Evolutionary conservation across 2,888 invertebrate species (phyloP).

Genomic region (Pinctada fucata): DNA sequence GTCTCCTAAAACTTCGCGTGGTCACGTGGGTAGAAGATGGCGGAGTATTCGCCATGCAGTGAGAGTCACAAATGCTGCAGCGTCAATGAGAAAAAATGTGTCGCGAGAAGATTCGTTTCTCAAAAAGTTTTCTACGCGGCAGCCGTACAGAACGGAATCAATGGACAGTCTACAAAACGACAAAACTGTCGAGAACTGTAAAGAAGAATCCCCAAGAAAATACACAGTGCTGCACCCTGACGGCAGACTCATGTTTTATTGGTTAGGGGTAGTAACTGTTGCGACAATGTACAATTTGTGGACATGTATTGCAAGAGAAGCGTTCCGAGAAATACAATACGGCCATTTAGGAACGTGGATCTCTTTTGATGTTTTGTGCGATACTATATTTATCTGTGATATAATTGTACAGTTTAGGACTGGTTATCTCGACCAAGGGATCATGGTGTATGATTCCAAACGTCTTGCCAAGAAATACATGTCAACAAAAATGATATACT

Average conservation of each 20-base stretch:
- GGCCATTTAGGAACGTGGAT: conserved; percentile 68
- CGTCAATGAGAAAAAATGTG: conserved; percentile 61
- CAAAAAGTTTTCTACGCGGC: conserved; percentile 94
- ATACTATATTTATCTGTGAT: conserved; percentile 91
- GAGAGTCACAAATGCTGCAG: conserved; percentile 65
- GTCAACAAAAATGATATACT: conserved; percentile 88
- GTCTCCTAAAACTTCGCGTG: background rate
- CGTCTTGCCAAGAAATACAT: conserved; percentile 94
- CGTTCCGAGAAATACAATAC: conserved; percentile 90
- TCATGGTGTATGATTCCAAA: conserved; percentile 94
- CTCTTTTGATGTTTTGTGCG: conserved; percentile 86
- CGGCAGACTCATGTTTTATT: conserved; percentile 96
- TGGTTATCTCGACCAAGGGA: conserved; percentile 92
- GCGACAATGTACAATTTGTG: conserved; percentile 96
- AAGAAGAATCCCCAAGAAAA: conserved; percentile 21
- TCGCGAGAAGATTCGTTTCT: conserved; percentile 82
- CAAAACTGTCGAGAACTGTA: conserved; percentile 3
- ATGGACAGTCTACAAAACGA: conserved; percentile 17
- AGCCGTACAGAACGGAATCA: conserved; percentile 76
- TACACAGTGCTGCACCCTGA: conserved; percentile 89
- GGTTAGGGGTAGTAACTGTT: conserved; percentile 91
- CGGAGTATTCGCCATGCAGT: conserved; percentile 93
- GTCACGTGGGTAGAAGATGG: conserved; percentile 80
- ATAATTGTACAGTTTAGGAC: conserved; percentile 94
- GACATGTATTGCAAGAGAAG: conserved; percentile 96